Percentiles rank a stretch among this genome's conserved stretches.
These are phyloP conservation scores for Drosophila navojoa DNA, from an alignment of 1,140 invertebrate species.

Conservation along the genomic window DNA sequence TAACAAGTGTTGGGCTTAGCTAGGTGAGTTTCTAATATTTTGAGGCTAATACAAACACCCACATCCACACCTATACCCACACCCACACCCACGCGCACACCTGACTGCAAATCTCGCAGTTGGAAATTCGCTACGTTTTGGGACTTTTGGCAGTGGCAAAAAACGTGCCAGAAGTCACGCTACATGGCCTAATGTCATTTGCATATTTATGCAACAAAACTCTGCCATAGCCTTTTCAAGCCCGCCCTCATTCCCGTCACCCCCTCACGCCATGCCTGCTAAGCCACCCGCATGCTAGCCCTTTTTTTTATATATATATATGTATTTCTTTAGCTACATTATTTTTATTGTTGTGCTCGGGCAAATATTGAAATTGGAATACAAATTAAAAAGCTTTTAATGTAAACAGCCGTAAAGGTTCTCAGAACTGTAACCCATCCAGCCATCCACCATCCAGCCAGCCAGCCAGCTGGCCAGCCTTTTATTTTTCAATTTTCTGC, in stretches of 20 bases:
- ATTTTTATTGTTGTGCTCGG: conserved; percentile 73
- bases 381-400: conserved; percentile 81
- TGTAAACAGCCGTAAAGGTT: conserved; percentile 75
- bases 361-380: conserved; percentile 81
- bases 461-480: neutral
- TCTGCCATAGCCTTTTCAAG: conserved; percentile 12
- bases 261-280: neutral
- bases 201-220: conserved; percentile 58
- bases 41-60: neutral
- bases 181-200: conserved; percentile 78
- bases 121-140: conserved; percentile 6
- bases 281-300: conserved; percentile 19
- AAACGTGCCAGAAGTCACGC: conserved; percentile 76
- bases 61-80: too few relatives aligned
- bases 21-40: conserved; percentile 24
- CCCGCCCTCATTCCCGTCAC: neutral
- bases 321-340: conserved; percentile 38
- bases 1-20: neutral
- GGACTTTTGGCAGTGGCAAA: conserved; percentile 14
- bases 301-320: conserved; percentile 33
- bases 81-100: conserved; percentile 2
- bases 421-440: neutral
- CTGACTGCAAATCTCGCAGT: neutral
- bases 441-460: neutral
- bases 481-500: conserved; percentile 34